Evolutionary conservation across 1,140 invertebrate genomes (phyloP).

Genomic region (Cheumatopsyche charites): DNA sequence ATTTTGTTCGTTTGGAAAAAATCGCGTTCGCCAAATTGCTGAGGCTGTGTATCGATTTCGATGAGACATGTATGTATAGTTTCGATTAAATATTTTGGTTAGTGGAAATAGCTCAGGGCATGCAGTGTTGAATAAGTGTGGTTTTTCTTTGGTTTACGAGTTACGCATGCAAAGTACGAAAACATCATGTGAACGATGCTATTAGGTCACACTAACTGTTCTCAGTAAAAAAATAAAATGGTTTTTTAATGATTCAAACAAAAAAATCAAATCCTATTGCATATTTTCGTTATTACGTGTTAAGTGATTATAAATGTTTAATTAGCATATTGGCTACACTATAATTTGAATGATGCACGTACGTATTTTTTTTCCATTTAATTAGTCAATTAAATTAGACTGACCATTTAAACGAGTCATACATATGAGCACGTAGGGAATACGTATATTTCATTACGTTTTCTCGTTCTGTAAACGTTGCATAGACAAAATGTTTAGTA

Average conservation of each 20-base stretch:
- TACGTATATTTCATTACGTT: neutral
- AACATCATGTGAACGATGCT: constrained; percentile 43
- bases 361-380: no score
- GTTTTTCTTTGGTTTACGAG: constrained; percentile 18
- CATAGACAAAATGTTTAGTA: neutral
- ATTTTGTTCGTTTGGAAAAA: no score
- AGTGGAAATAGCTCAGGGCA: neutral
- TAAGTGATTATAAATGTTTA: no score
- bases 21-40: no score
- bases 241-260: neutral
- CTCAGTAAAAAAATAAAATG: constrained; percentile 8
- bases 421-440: neutral
- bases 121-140: neutral
- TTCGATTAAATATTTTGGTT: no score
- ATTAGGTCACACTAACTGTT: constrained; percentile 46
- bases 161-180: constrained; percentile 38
- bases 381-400: no score
- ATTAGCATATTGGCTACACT: no score
- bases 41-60: no score
- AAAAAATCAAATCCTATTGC: neutral
- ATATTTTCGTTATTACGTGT: neutral
- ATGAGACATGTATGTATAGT: no score
- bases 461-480: neutral
- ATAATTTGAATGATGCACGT: no score
- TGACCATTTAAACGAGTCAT: neutral